Conservation (phyloP, 2,797 vertebrate genomes). For the Ciconia nigra region DNA sequence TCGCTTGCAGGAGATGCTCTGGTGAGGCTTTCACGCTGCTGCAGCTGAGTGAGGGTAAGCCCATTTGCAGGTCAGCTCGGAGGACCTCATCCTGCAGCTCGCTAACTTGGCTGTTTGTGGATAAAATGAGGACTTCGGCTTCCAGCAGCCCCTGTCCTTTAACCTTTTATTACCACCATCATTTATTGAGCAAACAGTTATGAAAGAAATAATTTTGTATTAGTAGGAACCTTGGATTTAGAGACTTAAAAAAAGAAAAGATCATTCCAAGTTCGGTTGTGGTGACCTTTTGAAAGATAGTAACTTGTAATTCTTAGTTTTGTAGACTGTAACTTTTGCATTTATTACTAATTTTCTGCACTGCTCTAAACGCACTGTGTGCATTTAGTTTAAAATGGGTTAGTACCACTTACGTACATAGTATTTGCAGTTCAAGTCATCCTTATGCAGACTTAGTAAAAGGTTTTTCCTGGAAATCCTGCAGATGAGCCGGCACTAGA, state of each 20-base stretch:
- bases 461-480: neutral
- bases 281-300: slow-evolving; percentile 39
- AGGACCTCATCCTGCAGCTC: neutral
- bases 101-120: neutral
- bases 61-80: neutral
- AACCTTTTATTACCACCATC: slow-evolving; percentile 18
- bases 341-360: slow-evolving; percentile 61
- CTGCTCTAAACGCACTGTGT: neutral
- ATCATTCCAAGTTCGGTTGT: neutral
- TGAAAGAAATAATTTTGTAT: slow-evolving; percentile 27
- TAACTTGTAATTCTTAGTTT: slow-evolving; percentile 46
- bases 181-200: slow-evolving; percentile 11
- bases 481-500: neutral
- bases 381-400: slow-evolving; percentile 25
- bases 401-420: neutral
- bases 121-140: neutral
- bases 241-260: neutral
- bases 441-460: slow-evolving; percentile 12
- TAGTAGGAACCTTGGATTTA: slow-evolving; percentile 12
- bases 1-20: neutral
- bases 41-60: neutral
- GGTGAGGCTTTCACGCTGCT: neutral
- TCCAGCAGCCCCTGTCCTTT: neutral
- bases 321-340: slow-evolving; percentile 47
- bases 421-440: neutral